A percentile compares a stretch with the other conserved stretches of the same genome.
Evolutionary conservation across 1,140 invertebrate genomes (phyloP).

Genomic region (Listronotus oregonensis): DNA sequence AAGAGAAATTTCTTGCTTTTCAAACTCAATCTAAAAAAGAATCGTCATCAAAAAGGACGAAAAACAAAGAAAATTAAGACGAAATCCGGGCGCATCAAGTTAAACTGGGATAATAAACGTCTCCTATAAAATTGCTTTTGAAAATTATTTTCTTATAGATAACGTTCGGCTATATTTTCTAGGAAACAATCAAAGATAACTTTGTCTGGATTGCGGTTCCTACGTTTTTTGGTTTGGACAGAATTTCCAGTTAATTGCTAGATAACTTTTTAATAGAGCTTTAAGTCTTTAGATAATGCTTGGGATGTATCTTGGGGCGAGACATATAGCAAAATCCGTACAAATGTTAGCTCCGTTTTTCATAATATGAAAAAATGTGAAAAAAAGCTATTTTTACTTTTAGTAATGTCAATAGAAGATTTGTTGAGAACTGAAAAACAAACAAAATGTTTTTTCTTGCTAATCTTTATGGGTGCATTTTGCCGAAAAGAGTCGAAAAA

Average conservation of each 20-base stretch:
- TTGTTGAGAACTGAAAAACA: too few relatives aligned
- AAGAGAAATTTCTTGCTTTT: too few relatives aligned
- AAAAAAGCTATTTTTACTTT: too few relatives aligned
- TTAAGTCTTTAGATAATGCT: too few relatives aligned
- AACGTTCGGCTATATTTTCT: slow-evolving; percentile 20
- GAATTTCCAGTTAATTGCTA: slow-evolving; percentile 1
- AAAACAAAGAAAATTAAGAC: slow-evolving; percentile 9
- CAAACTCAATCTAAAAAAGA: background rate
- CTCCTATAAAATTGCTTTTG: slow-evolving; percentile 28
- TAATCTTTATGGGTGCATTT: too few relatives aligned
- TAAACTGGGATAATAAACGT: slow-evolving; percentile 26
- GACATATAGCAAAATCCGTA: too few relatives aligned
- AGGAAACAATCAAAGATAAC: slow-evolving; percentile 25
- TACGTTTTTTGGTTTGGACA: slow-evolving; percentile 1
- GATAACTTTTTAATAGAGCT: background rate
- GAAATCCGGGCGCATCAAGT: slow-evolving; percentile 23
- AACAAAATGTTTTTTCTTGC: too few relatives aligned
- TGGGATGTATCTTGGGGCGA: too few relatives aligned
- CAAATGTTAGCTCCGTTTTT: too few relatives aligned
- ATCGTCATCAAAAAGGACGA: slow-evolving; percentile 2
- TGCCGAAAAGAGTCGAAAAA: too few relatives aligned
- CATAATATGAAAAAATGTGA: too few relatives aligned
- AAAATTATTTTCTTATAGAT: slow-evolving; percentile 31
- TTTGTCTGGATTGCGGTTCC: slow-evolving; percentile 13
- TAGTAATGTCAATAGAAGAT: too few relatives aligned